Conservation (phyloP, 2,888 invertebrate genomes). For the Bhutanitis thaidina region DNA sequence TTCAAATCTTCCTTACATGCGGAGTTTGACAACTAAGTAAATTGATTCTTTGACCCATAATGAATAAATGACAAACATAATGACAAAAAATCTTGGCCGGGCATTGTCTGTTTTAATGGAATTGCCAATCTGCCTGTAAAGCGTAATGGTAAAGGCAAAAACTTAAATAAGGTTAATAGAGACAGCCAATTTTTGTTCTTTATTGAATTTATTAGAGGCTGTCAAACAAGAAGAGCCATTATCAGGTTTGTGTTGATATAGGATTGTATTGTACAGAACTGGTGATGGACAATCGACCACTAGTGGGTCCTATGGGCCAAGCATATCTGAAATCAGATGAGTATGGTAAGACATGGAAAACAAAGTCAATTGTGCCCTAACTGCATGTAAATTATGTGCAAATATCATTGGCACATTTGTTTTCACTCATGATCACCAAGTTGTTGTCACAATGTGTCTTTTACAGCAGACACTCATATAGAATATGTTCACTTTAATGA, state of each 20-base stretch:
- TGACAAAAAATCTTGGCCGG: too few relatives aligned
- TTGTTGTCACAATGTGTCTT: slow-evolving; percentile 50
- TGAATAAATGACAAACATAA: too few relatives aligned
- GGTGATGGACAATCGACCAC: slow-evolving; percentile 88
- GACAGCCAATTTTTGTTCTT: too few relatives aligned
- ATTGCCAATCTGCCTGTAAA: too few relatives aligned
- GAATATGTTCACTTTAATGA: not conserved
- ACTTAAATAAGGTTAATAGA: too few relatives aligned
- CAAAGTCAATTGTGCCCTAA: slow-evolving; percentile 55
- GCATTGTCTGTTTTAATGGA: too few relatives aligned
- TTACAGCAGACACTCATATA: slow-evolving; percentile 43
- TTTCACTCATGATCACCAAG: slow-evolving; percentile 25
- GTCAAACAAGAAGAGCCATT: slow-evolving; percentile 2
- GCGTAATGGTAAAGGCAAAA: too few relatives aligned
- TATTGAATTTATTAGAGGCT: too few relatives aligned
- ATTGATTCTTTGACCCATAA: too few relatives aligned
- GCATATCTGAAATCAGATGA: slow-evolving; percentile 91
- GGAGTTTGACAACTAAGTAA: too few relatives aligned
- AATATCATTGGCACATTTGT: slow-evolving; percentile 37
- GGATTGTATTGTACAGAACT: slow-evolving; percentile 74
- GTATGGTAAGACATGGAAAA: slow-evolving; percentile 84
- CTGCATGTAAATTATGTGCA: slow-evolving; percentile 67
- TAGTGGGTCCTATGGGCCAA: slow-evolving; percentile 89
- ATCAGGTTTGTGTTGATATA: slow-evolving; percentile 39
- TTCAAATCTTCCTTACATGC: too few relatives aligned